Evolutionary conservation across 2,888 invertebrate genomes (phyloP).

Genomic region (Ptycholaimellus sp.): DNA sequence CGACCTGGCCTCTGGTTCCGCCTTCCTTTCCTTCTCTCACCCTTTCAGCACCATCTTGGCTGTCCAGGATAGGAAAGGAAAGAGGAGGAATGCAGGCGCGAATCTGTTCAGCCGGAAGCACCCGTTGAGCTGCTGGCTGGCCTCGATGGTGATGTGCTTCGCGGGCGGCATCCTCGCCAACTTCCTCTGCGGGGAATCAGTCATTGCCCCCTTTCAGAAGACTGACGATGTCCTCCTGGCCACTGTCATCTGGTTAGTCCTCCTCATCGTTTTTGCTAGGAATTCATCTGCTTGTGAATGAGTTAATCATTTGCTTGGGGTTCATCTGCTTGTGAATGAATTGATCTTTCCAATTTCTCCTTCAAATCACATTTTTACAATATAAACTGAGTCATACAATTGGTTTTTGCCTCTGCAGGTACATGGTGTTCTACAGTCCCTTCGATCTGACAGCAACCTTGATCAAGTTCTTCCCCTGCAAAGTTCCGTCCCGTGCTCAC

Average conservation of each 20-base stretch:
- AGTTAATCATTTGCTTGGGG: neutral
- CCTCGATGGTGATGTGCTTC: conserved; percentile 89
- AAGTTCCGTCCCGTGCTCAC: too few relatives aligned
- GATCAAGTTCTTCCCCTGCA: conserved; percentile 60
- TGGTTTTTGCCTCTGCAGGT: conserved; percentile 49
- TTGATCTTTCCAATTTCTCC: neutral
- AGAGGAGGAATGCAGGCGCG: conserved; percentile 50
- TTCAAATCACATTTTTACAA: neutral
- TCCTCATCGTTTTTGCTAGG: neutral
- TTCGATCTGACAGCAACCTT: too few relatives aligned
- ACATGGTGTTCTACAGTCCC: conserved; percentile 87
- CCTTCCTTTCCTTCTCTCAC: too few relatives aligned
- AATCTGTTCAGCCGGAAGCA: conserved; percentile 82
- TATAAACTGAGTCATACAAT: neutral
- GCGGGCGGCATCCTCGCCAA: conserved; percentile 81
- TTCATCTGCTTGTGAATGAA: neutral
- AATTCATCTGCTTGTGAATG: neutral
- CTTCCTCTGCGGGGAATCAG: conserved; percentile 78
- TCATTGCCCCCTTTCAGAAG: conserved; percentile 78
- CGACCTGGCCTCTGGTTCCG: conserved; percentile 19
- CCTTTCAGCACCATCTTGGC: too few relatives aligned
- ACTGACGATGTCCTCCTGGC: conserved; percentile 68
- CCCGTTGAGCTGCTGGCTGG: conserved; percentile 87
- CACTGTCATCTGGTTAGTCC: conserved; percentile 14
- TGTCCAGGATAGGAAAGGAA: too few relatives aligned